Evolutionary conservation across 2,888 invertebrate species (phyloP).

Genomic region (Hecatera dysodea): DNA sequence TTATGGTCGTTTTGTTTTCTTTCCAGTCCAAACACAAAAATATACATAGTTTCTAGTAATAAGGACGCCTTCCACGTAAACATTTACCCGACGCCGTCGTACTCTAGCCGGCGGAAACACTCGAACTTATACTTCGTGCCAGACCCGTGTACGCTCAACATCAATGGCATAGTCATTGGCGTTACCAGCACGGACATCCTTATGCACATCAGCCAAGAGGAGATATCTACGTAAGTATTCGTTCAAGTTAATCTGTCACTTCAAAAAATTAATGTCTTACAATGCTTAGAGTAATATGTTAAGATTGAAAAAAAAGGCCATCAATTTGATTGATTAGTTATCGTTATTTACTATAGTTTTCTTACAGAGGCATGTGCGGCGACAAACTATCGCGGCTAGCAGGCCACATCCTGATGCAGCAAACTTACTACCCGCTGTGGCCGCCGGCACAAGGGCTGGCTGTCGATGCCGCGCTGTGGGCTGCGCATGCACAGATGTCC

Average conservation of each 20-base stretch:
- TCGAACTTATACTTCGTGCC: slow-evolving; percentile 93
- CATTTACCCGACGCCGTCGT: slow-evolving; percentile 96
- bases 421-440: slow-evolving; percentile 95
- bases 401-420: slow-evolving; percentile 94
- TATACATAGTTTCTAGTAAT: slow-evolving; percentile 94
- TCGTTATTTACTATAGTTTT: neutral
- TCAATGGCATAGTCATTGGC: slow-evolving; percentile 95
- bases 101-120: slow-evolving; percentile 89
- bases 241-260: neutral
- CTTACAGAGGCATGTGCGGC: slow-evolving; percentile 78
- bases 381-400: slow-evolving; percentile 95
- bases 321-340: too few species aligned
- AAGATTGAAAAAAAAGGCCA: too few species aligned
- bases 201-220: slow-evolving; percentile 95
- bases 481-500: slow-evolving; percentile 93
- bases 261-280: neutral
- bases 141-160: slow-evolving; percentile 95
- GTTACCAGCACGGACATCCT: slow-evolving; percentile 96
- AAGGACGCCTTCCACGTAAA: slow-evolving; percentile 95
- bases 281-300: too few species aligned
- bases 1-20: slow-evolving; percentile 24
- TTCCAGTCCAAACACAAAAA: slow-evolving; percentile 92
- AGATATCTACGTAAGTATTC: slow-evolving; percentile 93
- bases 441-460: slow-evolving; percentile 93
- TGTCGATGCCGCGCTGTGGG: slow-evolving; percentile 94